Evolutionary conservation across 1,140 invertebrate species (phyloP).

Genomic region (Trichomalopsis sarcophagae): DNA sequence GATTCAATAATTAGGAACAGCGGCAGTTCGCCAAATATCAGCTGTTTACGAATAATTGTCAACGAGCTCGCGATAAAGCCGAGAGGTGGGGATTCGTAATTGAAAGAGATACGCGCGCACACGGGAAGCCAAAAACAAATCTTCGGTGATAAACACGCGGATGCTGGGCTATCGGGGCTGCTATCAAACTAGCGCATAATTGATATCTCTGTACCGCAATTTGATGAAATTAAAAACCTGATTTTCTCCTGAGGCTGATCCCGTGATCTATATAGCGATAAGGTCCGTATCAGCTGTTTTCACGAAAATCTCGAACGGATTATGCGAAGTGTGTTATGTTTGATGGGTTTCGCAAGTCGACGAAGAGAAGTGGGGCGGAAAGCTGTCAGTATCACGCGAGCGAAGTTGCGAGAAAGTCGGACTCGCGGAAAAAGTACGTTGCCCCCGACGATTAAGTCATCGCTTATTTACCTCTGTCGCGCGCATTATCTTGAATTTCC

Average conservation of each 20-base stretch:
- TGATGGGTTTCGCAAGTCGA: conserved; percentile 1
- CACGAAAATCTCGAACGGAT: conserved; percentile 7
- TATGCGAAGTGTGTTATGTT: background rate
- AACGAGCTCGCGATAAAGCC: no score
- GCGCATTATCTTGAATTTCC: background rate
- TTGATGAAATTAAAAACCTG: background rate
- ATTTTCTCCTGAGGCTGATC: background rate
- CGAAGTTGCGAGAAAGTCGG: conserved; percentile 9
- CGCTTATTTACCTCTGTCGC: background rate
- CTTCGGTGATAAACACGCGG: no score
- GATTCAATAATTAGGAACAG: no score
- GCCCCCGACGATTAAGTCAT: conserved; percentile 19
- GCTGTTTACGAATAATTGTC: no score
- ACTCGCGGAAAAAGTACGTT: background rate
- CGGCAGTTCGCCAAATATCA: no score
- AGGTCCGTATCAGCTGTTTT: background rate
- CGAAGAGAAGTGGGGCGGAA: conserved; percentile 29
- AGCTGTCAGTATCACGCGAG: background rate
- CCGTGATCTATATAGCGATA: background rate
- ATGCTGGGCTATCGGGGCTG: no score
- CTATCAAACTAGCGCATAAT: no score
- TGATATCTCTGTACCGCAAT: no score
- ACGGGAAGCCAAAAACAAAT: no score
- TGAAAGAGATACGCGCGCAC: no score
- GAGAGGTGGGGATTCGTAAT: no score